Base-by-base conservation (phyloP, 2,888 invertebrate genomes). In the Heteromurus nitidus region DNA sequence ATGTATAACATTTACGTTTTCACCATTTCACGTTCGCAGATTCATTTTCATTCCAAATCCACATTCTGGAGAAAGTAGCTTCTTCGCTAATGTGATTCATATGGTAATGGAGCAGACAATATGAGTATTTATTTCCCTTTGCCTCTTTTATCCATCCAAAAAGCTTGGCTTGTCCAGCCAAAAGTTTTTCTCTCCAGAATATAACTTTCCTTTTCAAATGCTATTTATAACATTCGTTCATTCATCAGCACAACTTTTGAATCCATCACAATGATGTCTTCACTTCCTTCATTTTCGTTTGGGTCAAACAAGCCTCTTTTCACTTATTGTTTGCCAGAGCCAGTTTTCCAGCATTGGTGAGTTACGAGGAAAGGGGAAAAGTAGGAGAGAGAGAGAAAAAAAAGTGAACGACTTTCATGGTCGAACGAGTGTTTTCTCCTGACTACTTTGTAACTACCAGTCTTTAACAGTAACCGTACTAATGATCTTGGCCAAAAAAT, bases 401-500 rank as follows among this genome's bases (percentile, higher is more conserved):
- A 16, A 47, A 47, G 47, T 11, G 47, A 47, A 47, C 47, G 47
- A 47, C 47, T 47, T 47, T 47, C 47, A 5, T 47, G 47, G 47
- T 36, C 36, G 36, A 36, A 47, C 47, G 3, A 47, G 47, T 3
- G n/a, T 47, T 3, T 47, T 47, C 7, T 47, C 11, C 62, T 30
- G 18, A 62, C 62, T 60, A 60, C 62, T 62, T 62, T 20, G 55
- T 55, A 55, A 55, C 55, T 24, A 24, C 55, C 20, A 24, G 26
- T 16, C 55, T 24, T 55, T 5, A 24, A 55, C 55, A 55, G 26
- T 22, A 26, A 55, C 26, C 13, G 11, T 7, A 62, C 62, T 70
- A 70, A 70, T 70, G 69, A 70, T 26, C 69, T 53, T 26, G 53
- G 20, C 55, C 55, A 28, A 70, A 58, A 26, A 36, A 58, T 30